Conservation (phyloP, 2,888 invertebrate genomes). For the Eledona agricola region DNA sequence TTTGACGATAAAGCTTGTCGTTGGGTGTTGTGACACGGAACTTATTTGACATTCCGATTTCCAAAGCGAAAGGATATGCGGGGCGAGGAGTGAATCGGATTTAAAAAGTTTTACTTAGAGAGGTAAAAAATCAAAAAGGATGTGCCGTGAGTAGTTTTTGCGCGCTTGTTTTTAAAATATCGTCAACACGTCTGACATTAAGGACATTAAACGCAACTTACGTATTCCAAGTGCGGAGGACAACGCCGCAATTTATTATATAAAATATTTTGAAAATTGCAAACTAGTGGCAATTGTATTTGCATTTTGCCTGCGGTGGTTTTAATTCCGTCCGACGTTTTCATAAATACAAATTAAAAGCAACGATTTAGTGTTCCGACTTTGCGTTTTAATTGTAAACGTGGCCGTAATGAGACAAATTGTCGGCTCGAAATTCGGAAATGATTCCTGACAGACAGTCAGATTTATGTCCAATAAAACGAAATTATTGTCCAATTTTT, state of each 20-base stretch:
- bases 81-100: not conserved
- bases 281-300: conserved; percentile 50
- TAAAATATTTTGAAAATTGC: conserved; percentile 48
- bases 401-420: conserved; percentile 46
- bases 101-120: not conserved
- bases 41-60: conserved; percentile 2
- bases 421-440: conserved; percentile 37
- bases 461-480: conserved; percentile 38
- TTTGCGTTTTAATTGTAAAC: conserved; percentile 46
- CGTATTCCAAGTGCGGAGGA: conserved; percentile 18
- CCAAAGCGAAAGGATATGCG: conserved; percentile 1
- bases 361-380: conserved; percentile 35
- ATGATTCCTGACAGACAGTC: conserved; percentile 27
- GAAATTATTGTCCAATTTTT: conserved; percentile 40
- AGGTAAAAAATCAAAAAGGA: not conserved
- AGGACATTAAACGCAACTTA: conserved; percentile 8
- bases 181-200: too few relatives aligned
- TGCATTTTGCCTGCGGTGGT: conserved; percentile 41
- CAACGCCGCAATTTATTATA: conserved; percentile 44
- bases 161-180: too few relatives aligned
- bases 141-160: too few relatives aligned
- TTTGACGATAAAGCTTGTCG: conserved; percentile 14
- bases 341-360: conserved; percentile 52
- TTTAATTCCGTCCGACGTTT: conserved; percentile 46
- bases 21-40: conserved; percentile 11